phyloP scores from a whole-genome alignment of 1,140 invertebrate species.

The Reticulitermes speratus region DNA sequence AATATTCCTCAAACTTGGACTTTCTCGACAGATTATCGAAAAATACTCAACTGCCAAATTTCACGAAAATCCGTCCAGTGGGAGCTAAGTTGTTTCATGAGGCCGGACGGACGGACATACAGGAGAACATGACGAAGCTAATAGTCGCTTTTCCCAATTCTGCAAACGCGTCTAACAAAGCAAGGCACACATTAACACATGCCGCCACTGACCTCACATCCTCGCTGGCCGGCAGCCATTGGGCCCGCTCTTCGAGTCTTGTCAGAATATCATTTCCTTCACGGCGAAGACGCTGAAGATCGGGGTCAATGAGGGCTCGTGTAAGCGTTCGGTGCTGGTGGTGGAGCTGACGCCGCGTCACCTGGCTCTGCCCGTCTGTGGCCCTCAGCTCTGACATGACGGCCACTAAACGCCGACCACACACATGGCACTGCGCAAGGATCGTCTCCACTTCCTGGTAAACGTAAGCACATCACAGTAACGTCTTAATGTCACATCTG shows the following conservation, averaged over 20 bases:
- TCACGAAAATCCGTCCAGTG: too few relatives aligned
- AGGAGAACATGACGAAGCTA: too few relatives aligned
- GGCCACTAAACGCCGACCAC: slow-evolving; percentile 51
- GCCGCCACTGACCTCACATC: not conserved
- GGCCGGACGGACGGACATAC: too few relatives aligned
- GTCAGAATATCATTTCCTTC: slow-evolving; percentile 50
- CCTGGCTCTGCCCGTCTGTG: slow-evolving; percentile 47
- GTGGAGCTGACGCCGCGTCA: slow-evolving; percentile 53
- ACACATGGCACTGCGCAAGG: slow-evolving; percentile 48
- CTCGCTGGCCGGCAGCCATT: slow-evolving; percentile 46
- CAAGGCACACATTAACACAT: not conserved
- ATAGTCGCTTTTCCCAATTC: too few relatives aligned
- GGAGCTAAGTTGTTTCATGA: too few relatives aligned
- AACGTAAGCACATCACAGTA: not conserved
- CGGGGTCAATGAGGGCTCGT: slow-evolving; percentile 52
- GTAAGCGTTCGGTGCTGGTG: slow-evolving; percentile 52
- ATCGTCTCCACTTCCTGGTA: slow-evolving; percentile 53
- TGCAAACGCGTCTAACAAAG: too few relatives aligned
- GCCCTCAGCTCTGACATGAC: slow-evolving; percentile 53
- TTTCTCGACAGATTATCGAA: too few relatives aligned
- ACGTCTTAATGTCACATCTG: too few relatives aligned
- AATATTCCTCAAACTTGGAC: too few relatives aligned
- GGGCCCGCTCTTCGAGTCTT: slow-evolving; percentile 52
- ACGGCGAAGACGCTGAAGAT: slow-evolving; percentile 51
- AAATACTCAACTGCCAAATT: too few relatives aligned